phyloP scores from a whole-genome alignment of 2,888 invertebrate species.

The Tineola bisselliella region DNA sequence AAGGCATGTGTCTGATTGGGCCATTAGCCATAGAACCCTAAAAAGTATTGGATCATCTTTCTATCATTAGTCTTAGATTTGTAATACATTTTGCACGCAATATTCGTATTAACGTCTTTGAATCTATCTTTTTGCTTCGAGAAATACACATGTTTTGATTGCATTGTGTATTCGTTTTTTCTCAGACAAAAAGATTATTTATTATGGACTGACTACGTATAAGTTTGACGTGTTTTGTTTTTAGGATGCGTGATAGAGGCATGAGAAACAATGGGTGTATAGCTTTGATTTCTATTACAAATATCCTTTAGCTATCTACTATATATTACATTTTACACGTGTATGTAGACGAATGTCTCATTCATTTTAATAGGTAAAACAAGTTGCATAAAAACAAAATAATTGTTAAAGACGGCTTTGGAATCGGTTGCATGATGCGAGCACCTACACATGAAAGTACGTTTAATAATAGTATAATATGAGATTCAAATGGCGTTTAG shows the following conservation, averaged over 20 bases:
- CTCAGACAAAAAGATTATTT: background rate
- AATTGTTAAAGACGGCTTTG: constrained; percentile 4
- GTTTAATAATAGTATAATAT: constrained; percentile 3
- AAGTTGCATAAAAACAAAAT: background rate
- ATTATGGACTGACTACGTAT: too few relatives aligned
- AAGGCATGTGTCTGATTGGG: too few relatives aligned
- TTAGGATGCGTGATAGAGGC: too few relatives aligned
- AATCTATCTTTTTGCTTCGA: constrained; percentile 5
- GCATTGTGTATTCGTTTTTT: background rate
- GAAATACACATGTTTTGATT: constrained; percentile 4
- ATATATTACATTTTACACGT: too few relatives aligned
- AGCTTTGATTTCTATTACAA: too few relatives aligned
- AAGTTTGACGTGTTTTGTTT: too few relatives aligned
- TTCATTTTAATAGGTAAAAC: background rate
- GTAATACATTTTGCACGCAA: constrained; percentile 13
- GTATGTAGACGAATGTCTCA: too few relatives aligned
- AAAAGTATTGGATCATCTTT: constrained; percentile 11
- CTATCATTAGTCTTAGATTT: constrained; percentile 12
- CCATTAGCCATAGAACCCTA: too few relatives aligned
- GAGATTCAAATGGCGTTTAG: background rate
- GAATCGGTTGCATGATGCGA: background rate
- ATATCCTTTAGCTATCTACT: too few relatives aligned
- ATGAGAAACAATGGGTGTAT: too few relatives aligned
- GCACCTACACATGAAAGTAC: background rate
- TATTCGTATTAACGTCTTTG: constrained; percentile 11